Conservation (phyloP, 2,113 vertebrate genomes). For the Callipepla californica region DNA sequence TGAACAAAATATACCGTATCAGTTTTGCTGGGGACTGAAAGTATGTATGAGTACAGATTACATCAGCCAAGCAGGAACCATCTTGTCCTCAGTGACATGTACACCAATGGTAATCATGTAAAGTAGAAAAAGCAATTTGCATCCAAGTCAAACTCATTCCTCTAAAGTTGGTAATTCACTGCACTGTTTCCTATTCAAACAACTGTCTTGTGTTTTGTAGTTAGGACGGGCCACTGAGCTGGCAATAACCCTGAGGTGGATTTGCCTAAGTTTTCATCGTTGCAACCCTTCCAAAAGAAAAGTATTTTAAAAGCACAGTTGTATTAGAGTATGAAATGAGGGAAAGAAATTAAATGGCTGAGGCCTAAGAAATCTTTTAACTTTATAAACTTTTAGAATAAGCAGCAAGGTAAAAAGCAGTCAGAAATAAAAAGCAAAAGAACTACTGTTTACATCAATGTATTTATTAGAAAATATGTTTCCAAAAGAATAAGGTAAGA, state of each 20-base stretch:
- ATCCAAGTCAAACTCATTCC: accelerated
- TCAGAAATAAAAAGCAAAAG: neutral
- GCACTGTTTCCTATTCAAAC: neutral
- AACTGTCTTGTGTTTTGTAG: neutral
- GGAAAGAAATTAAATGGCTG: neutral
- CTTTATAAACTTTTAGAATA: neutral
- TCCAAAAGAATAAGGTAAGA: neutral
- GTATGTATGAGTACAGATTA: neutral
- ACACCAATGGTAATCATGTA: neutral
- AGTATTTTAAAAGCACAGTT: neutral
- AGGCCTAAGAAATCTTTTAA: neutral
- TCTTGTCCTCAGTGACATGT: neutral
- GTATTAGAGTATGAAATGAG: neutral
- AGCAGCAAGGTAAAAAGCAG: neutral
- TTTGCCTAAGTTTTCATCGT: neutral
- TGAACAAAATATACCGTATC: neutral
- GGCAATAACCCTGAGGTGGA: neutral
- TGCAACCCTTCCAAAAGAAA: neutral
- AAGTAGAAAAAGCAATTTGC: neutral
- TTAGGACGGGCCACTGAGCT: neutral
- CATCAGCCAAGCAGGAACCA: neutral
- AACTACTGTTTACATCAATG: neutral
- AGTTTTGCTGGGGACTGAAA: neutral
- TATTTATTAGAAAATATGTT: neutral
- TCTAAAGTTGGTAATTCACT: neutral